These are phyloP conservation scores for Zaprionus bogoriensis DNA, from an alignment of 2,888 invertebrate genomes.

Conservation along the genomic window DNA sequence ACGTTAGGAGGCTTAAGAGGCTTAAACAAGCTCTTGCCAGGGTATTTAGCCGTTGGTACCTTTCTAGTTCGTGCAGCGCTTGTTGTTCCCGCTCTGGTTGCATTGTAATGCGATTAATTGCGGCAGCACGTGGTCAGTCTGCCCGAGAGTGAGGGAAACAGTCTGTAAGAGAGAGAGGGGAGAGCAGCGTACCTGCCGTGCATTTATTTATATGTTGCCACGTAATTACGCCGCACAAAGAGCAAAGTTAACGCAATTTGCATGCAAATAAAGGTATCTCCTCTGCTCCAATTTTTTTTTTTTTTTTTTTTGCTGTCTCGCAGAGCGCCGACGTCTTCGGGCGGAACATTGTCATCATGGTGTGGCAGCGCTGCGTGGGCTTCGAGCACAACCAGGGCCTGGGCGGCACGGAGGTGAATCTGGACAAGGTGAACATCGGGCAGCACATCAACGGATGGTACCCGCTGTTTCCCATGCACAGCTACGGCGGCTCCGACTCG, in stretches of 20 bases:
- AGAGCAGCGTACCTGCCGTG: not conserved
- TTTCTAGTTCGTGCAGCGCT: no score
- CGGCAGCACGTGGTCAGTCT: constrained; percentile 1
- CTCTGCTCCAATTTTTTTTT: not conserved
- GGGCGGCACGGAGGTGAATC: constrained; percentile 93
- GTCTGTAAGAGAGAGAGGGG: not conserved
- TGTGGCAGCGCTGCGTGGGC: constrained; percentile 95
- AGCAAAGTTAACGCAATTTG: constrained; percentile 47
- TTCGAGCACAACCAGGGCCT: constrained; percentile 92
- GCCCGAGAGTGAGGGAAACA: not conserved
- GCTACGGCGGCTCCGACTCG: constrained; percentile 88
- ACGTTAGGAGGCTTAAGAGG: no score
- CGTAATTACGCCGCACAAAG: constrained; percentile 44
- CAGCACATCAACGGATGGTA: constrained; percentile 95
- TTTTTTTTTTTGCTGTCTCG: not conserved
- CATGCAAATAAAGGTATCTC: constrained; percentile 50
- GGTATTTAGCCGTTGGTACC: no score
- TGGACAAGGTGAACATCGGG: constrained; percentile 90
- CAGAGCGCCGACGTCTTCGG: constrained; percentile 89
- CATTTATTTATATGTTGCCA: constrained; percentile 46
- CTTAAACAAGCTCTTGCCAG: no score
- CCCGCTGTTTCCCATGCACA: constrained; percentile 93
- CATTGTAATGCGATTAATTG: constrained; percentile 65
- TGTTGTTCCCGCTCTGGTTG: constrained; percentile 5
- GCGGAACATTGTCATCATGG: constrained; percentile 93